Evolutionary conservation across 2,888 invertebrate genomes (phyloP).

Genomic region (Habrosyne pyritoides): DNA sequence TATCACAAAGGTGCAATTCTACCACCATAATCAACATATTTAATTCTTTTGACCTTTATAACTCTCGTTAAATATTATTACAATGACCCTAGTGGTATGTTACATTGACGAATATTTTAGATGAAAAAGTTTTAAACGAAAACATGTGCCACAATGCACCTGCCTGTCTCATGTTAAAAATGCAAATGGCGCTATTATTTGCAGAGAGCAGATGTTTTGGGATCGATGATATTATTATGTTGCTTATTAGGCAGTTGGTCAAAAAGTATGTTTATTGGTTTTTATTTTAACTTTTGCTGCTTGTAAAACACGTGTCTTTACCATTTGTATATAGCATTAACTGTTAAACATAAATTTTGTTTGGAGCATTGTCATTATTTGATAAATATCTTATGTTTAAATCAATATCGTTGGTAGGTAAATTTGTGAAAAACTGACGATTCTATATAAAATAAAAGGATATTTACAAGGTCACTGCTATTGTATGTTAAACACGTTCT

Average conservation of each 20-base stretch:
- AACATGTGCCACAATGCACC: slow-evolving; percentile 36
- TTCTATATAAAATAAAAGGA: no score
- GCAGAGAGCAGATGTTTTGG: slow-evolving; percentile 41
- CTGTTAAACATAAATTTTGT: no score
- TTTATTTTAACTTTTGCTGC: background rate
- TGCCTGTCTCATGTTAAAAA: slow-evolving; percentile 30
- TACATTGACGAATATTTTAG: slow-evolving; percentile 7
- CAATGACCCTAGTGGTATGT: slow-evolving; percentile 5
- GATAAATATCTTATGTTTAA: no score
- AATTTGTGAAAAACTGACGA: no score
- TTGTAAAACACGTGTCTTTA: background rate
- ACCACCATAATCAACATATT: background rate
- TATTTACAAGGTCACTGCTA: no score
- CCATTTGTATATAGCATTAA: background rate
- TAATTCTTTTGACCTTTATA: background rate
- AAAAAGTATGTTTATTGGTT: background rate
- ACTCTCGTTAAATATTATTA: background rate
- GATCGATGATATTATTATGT: slow-evolving; percentile 5
- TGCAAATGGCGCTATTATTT: slow-evolving; percentile 35
- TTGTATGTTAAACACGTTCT: no score
- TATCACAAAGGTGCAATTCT: background rate
- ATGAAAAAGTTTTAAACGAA: slow-evolving; percentile 5
- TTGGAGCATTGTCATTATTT: no score
- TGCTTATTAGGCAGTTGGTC: background rate
- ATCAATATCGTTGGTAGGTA: no score